Evolutionary conservation across 2,113 vertebrate species (phyloP).

Genomic region (Zosterops borbonicus): DNA sequence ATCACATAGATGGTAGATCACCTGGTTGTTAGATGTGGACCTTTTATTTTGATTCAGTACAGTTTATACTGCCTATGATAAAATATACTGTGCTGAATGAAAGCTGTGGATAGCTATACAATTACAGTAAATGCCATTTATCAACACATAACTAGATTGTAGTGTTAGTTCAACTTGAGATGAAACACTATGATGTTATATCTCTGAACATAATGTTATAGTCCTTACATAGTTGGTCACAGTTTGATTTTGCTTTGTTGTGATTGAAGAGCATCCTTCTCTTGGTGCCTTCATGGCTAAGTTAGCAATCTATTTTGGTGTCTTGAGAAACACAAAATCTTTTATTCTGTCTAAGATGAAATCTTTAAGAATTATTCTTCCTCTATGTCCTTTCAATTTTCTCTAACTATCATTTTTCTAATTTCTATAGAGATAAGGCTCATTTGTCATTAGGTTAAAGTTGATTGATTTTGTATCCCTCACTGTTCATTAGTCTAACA

Average conservation of each 20-base stretch:
- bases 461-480: neutral
- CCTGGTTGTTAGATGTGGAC: neutral
- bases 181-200: neutral
- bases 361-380: neutral
- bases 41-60: constrained; percentile 2
- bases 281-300: neutral
- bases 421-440: neutral
- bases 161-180: neutral
- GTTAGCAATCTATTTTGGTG: neutral
- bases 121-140: neutral
- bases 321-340: neutral
- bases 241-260: neutral
- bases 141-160: neutral
- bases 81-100: constrained; percentile 2
- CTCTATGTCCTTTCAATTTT: neutral
- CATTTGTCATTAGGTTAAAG: neutral
- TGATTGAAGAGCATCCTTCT: neutral
- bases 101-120: neutral
- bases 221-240: neutral
- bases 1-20: neutral
- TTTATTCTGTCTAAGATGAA: neutral
- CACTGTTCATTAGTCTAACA: neutral
- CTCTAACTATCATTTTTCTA: neutral
- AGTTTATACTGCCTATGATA: neutral
- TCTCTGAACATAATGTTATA: neutral